Base-by-base conservation (phyloP, 2,113 vertebrate species). In the Pangasianodon hypophthalmus region DNA sequence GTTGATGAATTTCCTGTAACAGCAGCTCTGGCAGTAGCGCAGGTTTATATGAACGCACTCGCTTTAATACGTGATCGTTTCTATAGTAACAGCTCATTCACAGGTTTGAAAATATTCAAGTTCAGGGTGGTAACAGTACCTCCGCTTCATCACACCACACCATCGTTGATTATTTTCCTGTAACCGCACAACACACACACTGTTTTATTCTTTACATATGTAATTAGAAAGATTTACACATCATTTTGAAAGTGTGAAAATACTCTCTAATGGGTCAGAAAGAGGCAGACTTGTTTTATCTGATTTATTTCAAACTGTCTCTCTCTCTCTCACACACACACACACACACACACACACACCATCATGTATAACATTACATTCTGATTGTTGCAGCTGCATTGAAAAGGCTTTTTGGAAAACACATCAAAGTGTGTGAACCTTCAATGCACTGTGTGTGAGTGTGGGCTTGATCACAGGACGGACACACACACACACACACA, bases 371-470 rank as follows among this genome's bases (percentile, higher is more conserved):
- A 75, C 11, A 75, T 44, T 75, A 44, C 41, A 75, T 44, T 44
- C 19, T 44, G 7, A 75, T 44, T 6, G 1, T 32, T 69, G 11
- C n/a, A 13, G 64, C 29, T 13, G n/a, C 64, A 69, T 32, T 69
- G 26, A 69, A 69, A 16, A 37, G 32, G 14, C 67, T 44, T 50
- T 80, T 52, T 80, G 46, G 26, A 52, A 80, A 80, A 50, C 77
- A 79, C 75, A 50, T 80, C 77, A 80, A 80, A 80, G 77, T 80
- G 46, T 6, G n/a, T 44, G 60, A 46, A 71, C 90, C 85, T 73
- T 50, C 41, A 37, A 18, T 87, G 48, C 19, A 14, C 10, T 46
- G 9, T 79, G 44, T 79, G 73, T 86, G 24, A 73, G 80, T 37
- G 75, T 13, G 41, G 58, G 24, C 69, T 2, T 56, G 52, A 56